Percentiles rank a stretch among this genome's conserved stretches.
Evolutionary conservation across 1,140 invertebrate species (phyloP).

Genomic region (Sitodiplosis mosellana): DNA sequence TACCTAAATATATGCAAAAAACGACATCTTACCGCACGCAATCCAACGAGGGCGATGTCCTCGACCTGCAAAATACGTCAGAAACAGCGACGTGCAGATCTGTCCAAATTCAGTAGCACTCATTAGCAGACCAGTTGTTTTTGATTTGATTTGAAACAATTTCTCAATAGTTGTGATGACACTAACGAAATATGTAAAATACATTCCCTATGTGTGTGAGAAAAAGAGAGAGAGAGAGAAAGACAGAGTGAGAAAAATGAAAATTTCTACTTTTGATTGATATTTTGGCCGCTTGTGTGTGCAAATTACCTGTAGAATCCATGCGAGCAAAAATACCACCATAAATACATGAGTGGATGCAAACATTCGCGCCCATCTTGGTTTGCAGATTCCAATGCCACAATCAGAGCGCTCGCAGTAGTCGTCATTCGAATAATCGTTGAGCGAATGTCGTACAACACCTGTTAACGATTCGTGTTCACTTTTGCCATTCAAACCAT

Average conservation of each 20-base stretch:
- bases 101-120: constrained; percentile 91
- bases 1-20: not conserved
- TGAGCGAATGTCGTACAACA: not conserved
- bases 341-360: constrained; percentile 81
- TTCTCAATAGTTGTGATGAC: constrained; percentile 95
- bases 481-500: constrained; percentile 1
- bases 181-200: constrained; percentile 88
- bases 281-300: too few species aligned
- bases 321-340: constrained; percentile 69
- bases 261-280: too few species aligned
- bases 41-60: constrained; percentile 94
- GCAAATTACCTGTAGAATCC: constrained; percentile 53
- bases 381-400: constrained; percentile 47
- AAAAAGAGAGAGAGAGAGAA: not conserved
- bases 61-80: constrained; percentile 85
- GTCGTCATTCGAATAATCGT: not conserved
- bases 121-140: constrained; percentile 82
- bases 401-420: constrained; percentile 30
- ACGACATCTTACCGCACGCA: constrained; percentile 38
- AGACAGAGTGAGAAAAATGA: too few species aligned
- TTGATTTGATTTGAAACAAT: constrained; percentile 86
- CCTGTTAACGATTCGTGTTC: not conserved
- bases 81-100: constrained; percentile 67
- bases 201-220: constrained; percentile 57
- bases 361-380: constrained; percentile 52